These are phyloP conservation scores for Tarsius wallacei DNA, from an alignment of 2,797 vertebrate genomes.

Conservation along the genomic window DNA sequence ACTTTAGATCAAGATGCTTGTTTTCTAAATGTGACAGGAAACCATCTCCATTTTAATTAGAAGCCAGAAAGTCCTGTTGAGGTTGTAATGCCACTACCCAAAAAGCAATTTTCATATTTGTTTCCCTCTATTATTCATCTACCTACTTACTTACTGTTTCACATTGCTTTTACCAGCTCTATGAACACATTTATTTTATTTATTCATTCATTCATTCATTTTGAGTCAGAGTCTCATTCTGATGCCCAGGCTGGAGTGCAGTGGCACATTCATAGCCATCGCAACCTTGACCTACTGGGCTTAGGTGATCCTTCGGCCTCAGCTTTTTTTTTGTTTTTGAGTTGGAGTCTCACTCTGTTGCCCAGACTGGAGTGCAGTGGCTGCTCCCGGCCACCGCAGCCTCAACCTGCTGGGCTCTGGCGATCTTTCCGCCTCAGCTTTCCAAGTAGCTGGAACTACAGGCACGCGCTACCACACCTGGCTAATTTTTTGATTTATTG, in stretches of 20 bases:
- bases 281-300: neutral
- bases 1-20: neutral
- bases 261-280: neutral
- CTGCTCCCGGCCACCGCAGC: no score
- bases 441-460: no score
- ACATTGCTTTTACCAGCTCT: neutral
- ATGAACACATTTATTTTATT: slow-evolving; percentile 13
- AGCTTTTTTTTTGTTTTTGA: no score
- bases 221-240: neutral
- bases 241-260: neutral
- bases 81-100: neutral
- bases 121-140: slow-evolving; percentile 36
- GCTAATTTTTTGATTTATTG: no score
- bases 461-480: no score
- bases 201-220: no score
- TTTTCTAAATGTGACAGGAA: neutral
- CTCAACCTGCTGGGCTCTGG: no score
- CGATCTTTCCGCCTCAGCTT: no score
- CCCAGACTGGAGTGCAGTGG: no score
- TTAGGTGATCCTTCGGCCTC: neutral
- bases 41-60: neutral
- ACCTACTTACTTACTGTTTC: neutral
- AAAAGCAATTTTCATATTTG: neutral
- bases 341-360: no score
- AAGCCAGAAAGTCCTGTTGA: slow-evolving; percentile 25